Conservation (phyloP, 2,888 invertebrate genomes). For the Cistogaster globosa region DNA sequence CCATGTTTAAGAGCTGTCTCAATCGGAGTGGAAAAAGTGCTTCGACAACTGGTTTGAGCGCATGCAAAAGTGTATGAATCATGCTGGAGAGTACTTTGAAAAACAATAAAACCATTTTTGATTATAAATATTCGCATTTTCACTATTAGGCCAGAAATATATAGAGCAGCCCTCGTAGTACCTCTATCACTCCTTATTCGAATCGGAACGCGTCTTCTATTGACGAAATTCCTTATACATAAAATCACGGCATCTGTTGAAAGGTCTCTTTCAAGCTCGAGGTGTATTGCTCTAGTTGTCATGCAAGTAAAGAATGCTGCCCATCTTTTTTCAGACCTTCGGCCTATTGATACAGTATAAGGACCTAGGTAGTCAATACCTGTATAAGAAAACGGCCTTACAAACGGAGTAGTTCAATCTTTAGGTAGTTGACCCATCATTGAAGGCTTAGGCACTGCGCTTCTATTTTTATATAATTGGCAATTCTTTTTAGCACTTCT, state of each 20-base stretch:
- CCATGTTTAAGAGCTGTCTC: too few relatives aligned
- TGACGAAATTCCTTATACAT: conserved; percentile 64
- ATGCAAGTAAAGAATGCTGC: conserved; percentile 40
- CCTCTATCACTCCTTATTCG: conserved; percentile 63
- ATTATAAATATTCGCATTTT: too few relatives aligned
- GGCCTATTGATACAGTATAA: conserved; percentile 31
- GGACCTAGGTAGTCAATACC: conserved; percentile 37
- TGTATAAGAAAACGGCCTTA: conserved; percentile 30
- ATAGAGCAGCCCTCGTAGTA: too few relatives aligned
- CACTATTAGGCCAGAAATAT: too few relatives aligned
- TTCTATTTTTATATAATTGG: conserved; percentile 1
- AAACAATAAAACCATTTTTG: too few relatives aligned
- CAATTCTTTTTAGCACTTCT: neutral
- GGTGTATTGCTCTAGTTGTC: conserved; percentile 30
- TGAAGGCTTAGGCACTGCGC: neutral
- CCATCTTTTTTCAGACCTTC: conserved; percentile 30
- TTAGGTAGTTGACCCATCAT: conserved; percentile 9
- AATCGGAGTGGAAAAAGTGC: too few relatives aligned
- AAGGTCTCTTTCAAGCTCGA: conserved; percentile 17
- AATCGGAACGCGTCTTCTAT: conserved; percentile 57
- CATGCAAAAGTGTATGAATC: too few relatives aligned
- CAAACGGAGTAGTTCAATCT: conserved; percentile 7
- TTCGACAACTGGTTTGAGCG: too few relatives aligned
- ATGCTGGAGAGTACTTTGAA: too few relatives aligned
- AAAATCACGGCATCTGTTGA: conserved; percentile 55